Evolutionary conservation across 2,113 vertebrate genomes (phyloP).

Genomic region (Myrmecophaga tridactyla): DNA sequence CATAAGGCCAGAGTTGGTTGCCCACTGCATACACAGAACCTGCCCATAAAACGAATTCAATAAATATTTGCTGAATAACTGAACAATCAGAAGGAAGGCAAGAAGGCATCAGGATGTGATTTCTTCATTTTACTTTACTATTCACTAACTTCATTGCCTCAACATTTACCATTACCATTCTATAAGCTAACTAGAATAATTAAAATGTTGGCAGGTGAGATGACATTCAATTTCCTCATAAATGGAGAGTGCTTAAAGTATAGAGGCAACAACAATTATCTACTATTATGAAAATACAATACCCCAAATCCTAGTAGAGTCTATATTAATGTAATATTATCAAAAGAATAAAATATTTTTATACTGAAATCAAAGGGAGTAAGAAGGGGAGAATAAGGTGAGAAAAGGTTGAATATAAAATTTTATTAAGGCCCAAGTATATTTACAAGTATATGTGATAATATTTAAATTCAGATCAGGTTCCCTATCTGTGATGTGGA

Average conservation of each 20-base stretch:
- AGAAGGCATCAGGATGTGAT: not conserved
- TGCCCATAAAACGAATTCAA: not conserved
- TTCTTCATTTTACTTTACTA: not conserved
- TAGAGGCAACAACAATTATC: not conserved
- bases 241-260: not conserved
- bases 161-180: not conserved
- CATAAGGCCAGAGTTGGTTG: not conserved
- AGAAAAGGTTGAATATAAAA: not conserved
- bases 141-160: not conserved
- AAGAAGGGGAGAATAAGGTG: not conserved
- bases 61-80: not conserved
- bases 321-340: not conserved
- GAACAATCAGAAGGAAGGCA: not conserved
- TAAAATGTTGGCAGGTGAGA: not conserved
- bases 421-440: not conserved
- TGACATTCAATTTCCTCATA: not conserved
- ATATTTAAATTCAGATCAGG: not conserved
- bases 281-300: not conserved
- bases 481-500: not conserved
- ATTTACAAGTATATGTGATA: not conserved
- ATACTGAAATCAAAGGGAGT: not conserved
- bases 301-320: not conserved
- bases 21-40: not conserved
- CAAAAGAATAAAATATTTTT: not conserved
- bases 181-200: not conserved